Evolutionary conservation across 2,888 invertebrate species (phyloP), one percentile per base, ranked within the genome.

Genomic region (Drosophila niveifrons): DNA sequence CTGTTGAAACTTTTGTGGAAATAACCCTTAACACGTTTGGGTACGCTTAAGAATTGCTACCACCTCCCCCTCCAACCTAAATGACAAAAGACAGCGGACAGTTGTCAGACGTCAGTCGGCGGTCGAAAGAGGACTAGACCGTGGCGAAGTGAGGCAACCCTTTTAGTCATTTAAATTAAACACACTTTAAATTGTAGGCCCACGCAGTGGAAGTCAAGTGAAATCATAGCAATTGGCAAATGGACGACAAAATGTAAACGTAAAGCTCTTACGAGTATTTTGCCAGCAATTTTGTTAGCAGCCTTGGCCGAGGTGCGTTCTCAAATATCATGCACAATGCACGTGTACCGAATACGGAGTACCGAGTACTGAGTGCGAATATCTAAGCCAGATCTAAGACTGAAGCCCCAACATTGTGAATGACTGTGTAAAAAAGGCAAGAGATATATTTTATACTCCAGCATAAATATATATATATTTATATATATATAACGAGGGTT

Each of bases 131-230:
- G 18, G 46, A 46, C 36, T 2, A 7, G 15, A 23, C 4, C 23
- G 1, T 23, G 23, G 23, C 6, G 23, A 6, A 23, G 13, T 7
- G 15, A 0, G 13, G 13, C 56, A 67, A 72, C 72, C 85, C 75
- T 66, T 85, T 75, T 59, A 78, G 82, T 71, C 79, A 86, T 86
- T 88, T 86, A 79, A 85, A 85, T 85, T 85, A 85, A 85, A 83
- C 70, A 83, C 81, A 85, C 76, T 88, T 88, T 78, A 85, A 80
- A 86, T 66, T 75, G 67, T 67, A 18, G 51, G 66, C 55, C 65
- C 62, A 62, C 44, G 64, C 62, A 28, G 46, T 36, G 46, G 39
- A 68, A 69, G 77, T 76, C 71, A 76, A 78, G 67, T 75, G 64
- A 75, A 84, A 78, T 70, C 70, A 56, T 74, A 70, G 81, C 80